A percentile compares a stretch with the other conserved stretches of the same genome.
phyloP scores from a whole-genome alignment of 2,113 vertebrate genomes.

The Triplophysa dalaica region DNA sequence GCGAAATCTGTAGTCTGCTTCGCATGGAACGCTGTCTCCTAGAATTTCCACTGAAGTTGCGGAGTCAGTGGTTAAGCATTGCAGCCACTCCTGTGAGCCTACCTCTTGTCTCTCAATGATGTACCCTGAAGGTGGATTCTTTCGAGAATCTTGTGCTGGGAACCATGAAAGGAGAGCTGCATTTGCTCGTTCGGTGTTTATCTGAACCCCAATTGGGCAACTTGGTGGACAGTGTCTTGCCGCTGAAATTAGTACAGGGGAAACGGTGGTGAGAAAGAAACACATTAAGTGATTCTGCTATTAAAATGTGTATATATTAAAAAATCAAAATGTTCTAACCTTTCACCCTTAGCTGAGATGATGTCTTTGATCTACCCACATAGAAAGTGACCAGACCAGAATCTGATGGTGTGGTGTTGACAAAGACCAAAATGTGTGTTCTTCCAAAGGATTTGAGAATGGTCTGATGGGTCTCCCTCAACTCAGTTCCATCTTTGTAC shows the following conservation, averaged over 20 bases:
- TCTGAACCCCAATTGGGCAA: constrained; percentile 80
- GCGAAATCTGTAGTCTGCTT: constrained; percentile 90
- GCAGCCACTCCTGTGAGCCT: constrained; percentile 85
- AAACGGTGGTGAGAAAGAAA: constrained; percentile 13
- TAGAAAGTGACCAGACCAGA: constrained; percentile 87
- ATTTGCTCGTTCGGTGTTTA: constrained; percentile 85
- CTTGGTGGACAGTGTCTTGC: constrained; percentile 84
- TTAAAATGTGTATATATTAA: not conserved
- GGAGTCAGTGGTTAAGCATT: constrained; percentile 87
- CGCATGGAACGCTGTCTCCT: constrained; percentile 85
- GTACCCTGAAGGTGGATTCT: constrained; percentile 81
- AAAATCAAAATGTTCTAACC: constrained; percentile 68
- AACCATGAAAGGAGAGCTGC: constrained; percentile 86
- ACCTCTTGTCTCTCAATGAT: constrained; percentile 88
- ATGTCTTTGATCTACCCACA: constrained; percentile 85
- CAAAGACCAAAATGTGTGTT: constrained; percentile 91
- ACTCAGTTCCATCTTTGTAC: constrained; percentile 85
- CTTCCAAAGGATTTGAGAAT: constrained; percentile 91
- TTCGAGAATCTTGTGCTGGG: constrained; percentile 77
- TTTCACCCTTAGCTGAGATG: constrained; percentile 92
- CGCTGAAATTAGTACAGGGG: constrained; percentile 67
- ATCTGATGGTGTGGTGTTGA: constrained; percentile 88
- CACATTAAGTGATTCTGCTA: not conserved
- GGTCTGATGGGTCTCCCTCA: constrained; percentile 78
- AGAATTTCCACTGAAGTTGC: constrained; percentile 86